Evolutionary conservation across 2,888 invertebrate species (phyloP), one percentile per base, ranked within the genome.

Genomic region (Leucophora obtusa): DNA sequence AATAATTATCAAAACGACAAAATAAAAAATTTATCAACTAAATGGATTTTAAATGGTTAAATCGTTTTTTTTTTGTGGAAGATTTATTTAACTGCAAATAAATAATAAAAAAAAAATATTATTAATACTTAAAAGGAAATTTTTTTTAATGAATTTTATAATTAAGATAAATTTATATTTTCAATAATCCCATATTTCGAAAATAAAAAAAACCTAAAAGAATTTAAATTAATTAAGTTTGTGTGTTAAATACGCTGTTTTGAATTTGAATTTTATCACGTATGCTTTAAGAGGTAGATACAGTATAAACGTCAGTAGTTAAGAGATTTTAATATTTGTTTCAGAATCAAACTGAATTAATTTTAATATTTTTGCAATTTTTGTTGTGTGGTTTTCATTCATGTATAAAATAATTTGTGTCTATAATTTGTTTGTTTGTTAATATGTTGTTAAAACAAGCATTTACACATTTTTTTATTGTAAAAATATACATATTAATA

Each of bases 1-100:
- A 69, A 76, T 80, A 69, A 59, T 80, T 60, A 72, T 53, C 60
- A 14, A 75, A 60, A 50, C 18, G 54, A 53, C 1, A 53, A 21
- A 47, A 43, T 14, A 9, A 54, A 54, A 43, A 54, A 7, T 24
- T 14, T 54, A 17, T 62, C 38, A 54, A 15, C 1, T 50, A 33
- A 63, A 68, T 60, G 51, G 10, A 24, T 59, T 69, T 17, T 15
- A 69, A 59, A 0, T 53, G n/a, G 4, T 9, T 58, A 38, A 28
- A 28, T 7, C 28, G 3, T 28, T 28, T 28, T 28, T 28, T 28
- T 28, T 28, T 10, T 51, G 6, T 14, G 6, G 10, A 17, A 47
- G 50, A 62, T 18, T 68, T 58, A 50, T 47, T 2, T 5, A 66
- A 53, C 69, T 76, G 51, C 11, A 70, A 78, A 38, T 24, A 68